These are phyloP conservation scores for Tachysurus fulvidraco DNA, from an alignment of 2,113 vertebrate genomes.

Conservation along the genomic window DNA sequence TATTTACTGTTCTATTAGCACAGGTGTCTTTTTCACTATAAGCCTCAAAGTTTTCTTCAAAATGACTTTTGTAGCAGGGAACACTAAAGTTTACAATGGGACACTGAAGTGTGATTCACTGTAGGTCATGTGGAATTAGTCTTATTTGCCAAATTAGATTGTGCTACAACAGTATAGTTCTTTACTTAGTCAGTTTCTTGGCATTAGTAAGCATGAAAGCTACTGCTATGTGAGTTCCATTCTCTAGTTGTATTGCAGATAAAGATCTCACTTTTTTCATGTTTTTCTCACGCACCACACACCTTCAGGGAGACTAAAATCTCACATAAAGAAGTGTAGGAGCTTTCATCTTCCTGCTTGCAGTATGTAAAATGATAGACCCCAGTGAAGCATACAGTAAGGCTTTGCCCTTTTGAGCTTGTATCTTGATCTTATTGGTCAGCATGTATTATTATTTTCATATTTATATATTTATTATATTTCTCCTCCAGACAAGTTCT, in stretches of 20 bases:
- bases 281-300: background rate
- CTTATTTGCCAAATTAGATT: background rate
- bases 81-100: background rate
- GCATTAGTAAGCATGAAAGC: background rate
- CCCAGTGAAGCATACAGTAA: background rate
- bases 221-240: background rate
- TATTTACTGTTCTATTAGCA: background rate
- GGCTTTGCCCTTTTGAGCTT: background rate
- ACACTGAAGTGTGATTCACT: background rate
- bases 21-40: background rate
- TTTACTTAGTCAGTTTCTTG: background rate
- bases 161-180: background rate
- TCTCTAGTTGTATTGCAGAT: constrained; percentile 40
- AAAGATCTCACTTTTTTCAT: constrained; percentile 12
- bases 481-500: background rate
- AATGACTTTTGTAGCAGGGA: background rate
- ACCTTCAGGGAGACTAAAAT: constrained; percentile 19
- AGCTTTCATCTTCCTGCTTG: background rate
- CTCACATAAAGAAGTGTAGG: background rate
- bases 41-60: background rate
- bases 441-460: background rate
- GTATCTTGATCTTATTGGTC: background rate
- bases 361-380: background rate
- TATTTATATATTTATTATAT: background rate
- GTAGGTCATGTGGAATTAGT: background rate